These are phyloP conservation scores for Drosophila ohnishii DNA, from an alignment of 1,140 invertebrate species.

Conservation along the genomic window DNA sequence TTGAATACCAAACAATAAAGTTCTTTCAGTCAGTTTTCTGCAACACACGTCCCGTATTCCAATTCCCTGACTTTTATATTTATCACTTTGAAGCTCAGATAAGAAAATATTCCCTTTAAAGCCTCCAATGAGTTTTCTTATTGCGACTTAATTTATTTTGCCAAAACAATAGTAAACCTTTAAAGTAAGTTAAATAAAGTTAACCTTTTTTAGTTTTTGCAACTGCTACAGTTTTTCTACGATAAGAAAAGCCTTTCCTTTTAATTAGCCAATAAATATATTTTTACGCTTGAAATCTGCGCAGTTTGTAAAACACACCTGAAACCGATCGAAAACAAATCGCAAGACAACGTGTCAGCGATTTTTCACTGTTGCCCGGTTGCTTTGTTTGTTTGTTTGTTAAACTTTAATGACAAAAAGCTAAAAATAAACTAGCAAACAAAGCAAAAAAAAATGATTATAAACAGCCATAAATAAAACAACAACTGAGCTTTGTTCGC, in stretches of 20 bases:
- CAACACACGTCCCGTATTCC: not conserved
- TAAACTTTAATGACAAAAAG: constrained; percentile 79
- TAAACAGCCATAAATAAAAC: constrained; percentile 34
- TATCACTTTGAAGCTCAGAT: constrained; percentile 15
- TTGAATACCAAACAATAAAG: not conserved
- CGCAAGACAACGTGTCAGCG: constrained; percentile 47
- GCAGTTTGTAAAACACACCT: constrained; percentile 42
- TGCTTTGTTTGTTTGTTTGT: constrained; percentile 59
- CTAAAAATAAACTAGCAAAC: constrained; percentile 69
- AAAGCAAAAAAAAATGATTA: constrained; percentile 19
- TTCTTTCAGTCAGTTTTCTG: not conserved
- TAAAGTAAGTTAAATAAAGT: not conserved
- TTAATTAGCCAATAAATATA: constrained; percentile 34
- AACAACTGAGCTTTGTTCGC: constrained; percentile 37
- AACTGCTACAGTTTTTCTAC: constrained; percentile 11
- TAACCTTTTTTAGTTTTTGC: constrained; percentile 1
- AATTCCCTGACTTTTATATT: not conserved
- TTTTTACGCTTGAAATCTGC: constrained; percentile 29
- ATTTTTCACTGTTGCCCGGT: constrained; percentile 57
- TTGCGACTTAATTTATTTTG: constrained; percentile 23
- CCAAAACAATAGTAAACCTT: not conserved
- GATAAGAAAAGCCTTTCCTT: constrained; percentile 34
- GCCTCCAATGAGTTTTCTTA: constrained; percentile 2
- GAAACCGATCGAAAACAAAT: constrained; percentile 39
- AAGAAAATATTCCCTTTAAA: constrained; percentile 9